Evolutionary conservation across 2,797 vertebrate species (phyloP), one percentile per base, ranked within the genome.

Genomic region (Protosalanx chinensis): DNA sequence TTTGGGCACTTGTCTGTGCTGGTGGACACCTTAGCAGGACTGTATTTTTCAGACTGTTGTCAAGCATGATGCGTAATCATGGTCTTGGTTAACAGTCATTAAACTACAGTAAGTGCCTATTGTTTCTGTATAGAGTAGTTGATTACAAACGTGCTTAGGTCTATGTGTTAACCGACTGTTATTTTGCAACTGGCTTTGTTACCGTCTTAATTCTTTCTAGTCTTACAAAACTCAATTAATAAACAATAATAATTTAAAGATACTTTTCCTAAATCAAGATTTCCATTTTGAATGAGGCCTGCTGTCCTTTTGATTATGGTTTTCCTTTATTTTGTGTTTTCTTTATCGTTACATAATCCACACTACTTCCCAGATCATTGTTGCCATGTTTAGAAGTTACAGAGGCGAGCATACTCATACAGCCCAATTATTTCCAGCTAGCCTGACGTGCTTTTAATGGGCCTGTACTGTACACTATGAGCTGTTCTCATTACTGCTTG

Each of bases 1-100:
- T 68, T 79, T 70, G 73, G 76, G 64, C 89, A 84, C 86, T 85
- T 75, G 88, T 88, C 74, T 79, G 85, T 79, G 85, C 88, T 89
- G 74, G 70, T 81, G 84, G 23, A 67, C 37, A n/a, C 20, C 27
- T 8, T 60, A 27, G 6, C 8, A 41, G 37, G 37, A 41, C 37
- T 41, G 37, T 12, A 41, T 8, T 41, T 41, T 7, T 7, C 7
- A 41, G 10, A 41, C 6, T 41, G 37, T 41, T 10, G 12, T 12
- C 37, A 12, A 41, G 37, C 37, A 41, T 41, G 12, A 41, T 12
- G 2, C 12, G 8, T 41, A 41, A 41, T 27, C 23, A 27, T 27
- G 23, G 37, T 41, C 37, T 41, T 41, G 37, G 37, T 41, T 35
- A 41, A 41, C 10, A 41, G 37, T 41, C 37, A 2, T 41, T 41